These are phyloP conservation scores for Myotis findleyi DNA, from an alignment of 2,797 vertebrate genomes.

Conservation along the genomic window DNA sequence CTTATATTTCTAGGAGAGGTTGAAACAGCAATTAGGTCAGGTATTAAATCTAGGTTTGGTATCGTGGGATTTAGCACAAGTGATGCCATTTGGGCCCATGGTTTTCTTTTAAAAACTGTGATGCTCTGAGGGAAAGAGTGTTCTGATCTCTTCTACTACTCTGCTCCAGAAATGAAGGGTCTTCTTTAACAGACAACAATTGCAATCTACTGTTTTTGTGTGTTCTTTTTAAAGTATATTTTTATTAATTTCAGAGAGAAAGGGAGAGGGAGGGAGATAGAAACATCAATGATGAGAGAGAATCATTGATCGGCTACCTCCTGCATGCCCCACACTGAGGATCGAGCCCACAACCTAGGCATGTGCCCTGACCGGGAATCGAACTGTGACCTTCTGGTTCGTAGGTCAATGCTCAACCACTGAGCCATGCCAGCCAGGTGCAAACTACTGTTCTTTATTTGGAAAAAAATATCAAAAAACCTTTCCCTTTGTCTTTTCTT, in stretches of 20 bases:
- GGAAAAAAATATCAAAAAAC: neutral
- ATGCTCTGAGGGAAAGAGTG: neutral
- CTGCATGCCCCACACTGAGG: no score
- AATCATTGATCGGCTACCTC: no score
- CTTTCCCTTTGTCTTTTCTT: neutral
- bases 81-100: neutral
- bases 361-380: no score
- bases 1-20: neutral
- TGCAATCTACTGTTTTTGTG: neutral
- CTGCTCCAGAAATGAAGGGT: neutral
- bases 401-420: no score
- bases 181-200: neutral
- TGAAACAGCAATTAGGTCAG: slow-evolving; percentile 4
- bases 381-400: no score
- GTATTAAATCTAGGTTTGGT: slow-evolving; percentile 7
- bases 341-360: no score
- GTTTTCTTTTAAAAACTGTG: neutral
- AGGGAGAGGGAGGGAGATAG: no score
- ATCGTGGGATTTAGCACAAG: neutral
- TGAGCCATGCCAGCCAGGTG: no score
- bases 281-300: no score
- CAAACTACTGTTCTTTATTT: slow-evolving; percentile 18
- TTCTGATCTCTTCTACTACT: neutral
- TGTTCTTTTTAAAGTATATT: no score
- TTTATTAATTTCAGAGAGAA: no score